Evolutionary conservation across 2,113 vertebrate genomes (phyloP), one percentile per base, ranked within the genome.

Genomic region (Herpailurus yagouaroundi): DNA sequence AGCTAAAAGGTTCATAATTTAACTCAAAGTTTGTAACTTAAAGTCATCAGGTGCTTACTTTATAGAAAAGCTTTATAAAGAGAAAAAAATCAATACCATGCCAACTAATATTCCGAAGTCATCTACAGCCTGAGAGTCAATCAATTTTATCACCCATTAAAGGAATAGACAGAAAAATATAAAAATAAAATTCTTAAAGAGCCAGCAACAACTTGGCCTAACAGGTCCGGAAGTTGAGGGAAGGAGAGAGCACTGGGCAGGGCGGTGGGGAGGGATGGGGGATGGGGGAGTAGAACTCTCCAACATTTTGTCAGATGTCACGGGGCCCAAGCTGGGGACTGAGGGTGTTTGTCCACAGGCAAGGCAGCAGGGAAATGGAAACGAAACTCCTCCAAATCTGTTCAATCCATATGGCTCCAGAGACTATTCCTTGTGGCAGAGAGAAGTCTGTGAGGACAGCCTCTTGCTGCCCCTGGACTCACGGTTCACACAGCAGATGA

Each of bases 1-100:
- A 98, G 98, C 98, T 99, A 98, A 99, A 98, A 98, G 98, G 98
- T 98, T 98, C 98, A 98, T 98, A 98, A 99, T 98, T 99, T 98
- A 98, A 98, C 98, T 98, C 97, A 89, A 98, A 98, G 98, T 99
- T 99, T 36, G 27, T 94, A 98, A 98, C 98, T 98, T 98, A 89
- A 92, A 98, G 97, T 97, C 27, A 0, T 98, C 97, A 98, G 98
- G 98, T 98, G 89, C 92, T 95, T 95, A 89, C 95, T 96, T 93
- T 89, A 89, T 73, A 91, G 97, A 96, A 98, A 98, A 97, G 97
- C 86, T 89, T 96, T 79, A 87, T 16, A 33, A 92, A 55, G 50
- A 88, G 50, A 52, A 64, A 88, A 95, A 96, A 97, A 98, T 97
- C 98, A 98, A 98, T 98, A 98, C 79, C 31, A 48, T 92, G 92